Conservation (phyloP, 2,888 invertebrate genomes). For the Marasmarcha lunaedactyla region DNA sequence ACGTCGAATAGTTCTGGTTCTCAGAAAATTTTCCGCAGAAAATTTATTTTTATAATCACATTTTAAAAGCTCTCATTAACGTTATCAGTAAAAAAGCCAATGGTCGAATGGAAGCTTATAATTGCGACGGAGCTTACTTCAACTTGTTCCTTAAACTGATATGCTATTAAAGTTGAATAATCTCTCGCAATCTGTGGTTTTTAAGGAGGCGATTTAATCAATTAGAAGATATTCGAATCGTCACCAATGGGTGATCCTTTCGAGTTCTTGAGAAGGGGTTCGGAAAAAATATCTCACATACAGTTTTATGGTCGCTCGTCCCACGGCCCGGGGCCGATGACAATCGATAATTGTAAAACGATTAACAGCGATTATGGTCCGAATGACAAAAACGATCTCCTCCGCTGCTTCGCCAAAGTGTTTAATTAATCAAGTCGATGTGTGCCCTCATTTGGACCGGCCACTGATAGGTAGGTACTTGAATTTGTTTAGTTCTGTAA, state of each 20-base stretch:
- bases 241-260: not conserved
- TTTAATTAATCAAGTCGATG: conserved; percentile 27
- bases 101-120: no score
- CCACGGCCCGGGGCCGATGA: conserved; percentile 32
- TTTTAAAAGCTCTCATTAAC: no score
- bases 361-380: conserved; percentile 39
- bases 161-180: not conserved
- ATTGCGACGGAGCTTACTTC: no score
- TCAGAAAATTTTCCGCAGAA: no score
- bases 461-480: not conserved
- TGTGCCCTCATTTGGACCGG: not conserved
- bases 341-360: conserved; percentile 44
- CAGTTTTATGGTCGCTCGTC: conserved; percentile 26
- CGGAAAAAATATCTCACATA: conserved; percentile 24
- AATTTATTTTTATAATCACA: no score
- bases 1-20: no score
- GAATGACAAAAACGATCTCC: conserved; percentile 32
- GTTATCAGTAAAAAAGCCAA: no score
- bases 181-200: not conserved
- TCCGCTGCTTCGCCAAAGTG: conserved; percentile 24
- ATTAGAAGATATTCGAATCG: not conserved
- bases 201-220: not conserved
- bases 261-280: conserved; percentile 6
- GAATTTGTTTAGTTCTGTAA: no score
- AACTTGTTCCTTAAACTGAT: no score